Percentiles rank a stretch among this genome's conserved stretches.
phyloP scores from a whole-genome alignment of 2,888 invertebrate genomes.

The Chymomyza fuscimana region DNA sequence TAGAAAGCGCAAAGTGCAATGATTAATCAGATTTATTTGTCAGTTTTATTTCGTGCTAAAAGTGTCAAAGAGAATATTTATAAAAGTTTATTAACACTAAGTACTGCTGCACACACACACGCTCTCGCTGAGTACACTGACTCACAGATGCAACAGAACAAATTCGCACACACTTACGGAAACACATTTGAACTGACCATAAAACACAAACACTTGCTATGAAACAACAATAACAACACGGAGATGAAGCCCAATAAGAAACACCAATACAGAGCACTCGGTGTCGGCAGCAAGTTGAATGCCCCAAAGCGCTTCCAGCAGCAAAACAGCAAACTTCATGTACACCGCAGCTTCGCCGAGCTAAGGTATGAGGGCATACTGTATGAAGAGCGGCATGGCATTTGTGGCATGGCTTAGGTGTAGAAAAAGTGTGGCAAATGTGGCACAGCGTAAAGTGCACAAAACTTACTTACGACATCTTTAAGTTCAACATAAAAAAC shows the following conservation, averaged over 20 bases:
- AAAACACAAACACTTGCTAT: conserved; percentile 70
- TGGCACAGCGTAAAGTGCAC: conserved; percentile 58
- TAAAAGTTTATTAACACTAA: conserved; percentile 74
- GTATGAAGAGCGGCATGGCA: too few species aligned
- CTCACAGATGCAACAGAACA: conserved; percentile 16
- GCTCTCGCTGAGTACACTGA: neutral
- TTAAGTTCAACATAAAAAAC: conserved; percentile 71
- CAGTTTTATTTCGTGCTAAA: conserved; percentile 74
- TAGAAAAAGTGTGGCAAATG: conserved; percentile 19
- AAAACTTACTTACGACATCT: conserved; percentile 68
- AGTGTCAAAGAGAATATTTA: conserved; percentile 75
- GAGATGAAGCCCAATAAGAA: conserved; percentile 13
- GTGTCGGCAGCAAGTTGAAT: conserved; percentile 53
- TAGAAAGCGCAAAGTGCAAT: conserved; percentile 68
- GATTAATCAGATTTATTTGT: conserved; percentile 75
- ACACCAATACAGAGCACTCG: conserved; percentile 21
- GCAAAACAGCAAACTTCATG: conserved; percentile 61
- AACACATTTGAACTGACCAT: conserved; percentile 69
- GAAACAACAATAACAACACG: conserved; percentile 41
- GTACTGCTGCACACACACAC: conserved; percentile 51
- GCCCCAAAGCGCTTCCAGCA: conserved; percentile 54
- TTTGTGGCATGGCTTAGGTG: neutral
- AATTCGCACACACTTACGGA: conserved; percentile 5
- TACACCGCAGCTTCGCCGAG: conserved; percentile 36
- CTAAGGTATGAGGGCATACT: neutral